These are phyloP conservation scores for Phyllostomus hastatus DNA, from an alignment of 2,113 vertebrate species.

Conservation along the genomic window DNA sequence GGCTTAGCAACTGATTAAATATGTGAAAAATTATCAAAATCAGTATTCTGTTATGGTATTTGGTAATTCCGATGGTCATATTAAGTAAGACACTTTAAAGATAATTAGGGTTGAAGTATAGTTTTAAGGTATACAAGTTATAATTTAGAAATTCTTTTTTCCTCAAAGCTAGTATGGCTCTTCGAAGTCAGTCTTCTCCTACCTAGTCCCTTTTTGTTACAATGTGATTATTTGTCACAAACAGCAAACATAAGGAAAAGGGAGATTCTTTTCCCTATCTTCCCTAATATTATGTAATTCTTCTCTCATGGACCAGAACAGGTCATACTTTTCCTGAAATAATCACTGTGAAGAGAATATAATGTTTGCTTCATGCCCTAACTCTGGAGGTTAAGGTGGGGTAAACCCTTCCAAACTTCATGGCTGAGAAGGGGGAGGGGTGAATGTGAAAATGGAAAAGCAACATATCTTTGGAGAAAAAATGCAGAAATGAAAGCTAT, in stretches of 20 bases:
- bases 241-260: background rate
- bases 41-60: background rate
- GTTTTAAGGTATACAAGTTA: background rate
- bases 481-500: background rate
- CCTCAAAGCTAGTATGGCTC: background rate
- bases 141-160: background rate
- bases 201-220: rapidly evolving
- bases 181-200: background rate
- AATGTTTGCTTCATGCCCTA: background rate
- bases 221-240: background rate
- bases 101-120: background rate
- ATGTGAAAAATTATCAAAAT: background rate
- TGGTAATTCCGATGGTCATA: background rate
- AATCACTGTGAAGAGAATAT: background rate
- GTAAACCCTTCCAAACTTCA: background rate
- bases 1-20: background rate
- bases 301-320: background rate
- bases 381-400: background rate
- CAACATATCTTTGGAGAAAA: background rate
- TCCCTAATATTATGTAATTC: background rate
- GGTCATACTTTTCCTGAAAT: background rate
- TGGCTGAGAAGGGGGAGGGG: background rate
- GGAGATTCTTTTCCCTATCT: background rate
- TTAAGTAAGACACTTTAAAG: background rate
- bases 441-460: background rate